phyloP scores from a whole-genome alignment of 1,140 invertebrate genomes.

The Leptinotarsa defecta region DNA sequence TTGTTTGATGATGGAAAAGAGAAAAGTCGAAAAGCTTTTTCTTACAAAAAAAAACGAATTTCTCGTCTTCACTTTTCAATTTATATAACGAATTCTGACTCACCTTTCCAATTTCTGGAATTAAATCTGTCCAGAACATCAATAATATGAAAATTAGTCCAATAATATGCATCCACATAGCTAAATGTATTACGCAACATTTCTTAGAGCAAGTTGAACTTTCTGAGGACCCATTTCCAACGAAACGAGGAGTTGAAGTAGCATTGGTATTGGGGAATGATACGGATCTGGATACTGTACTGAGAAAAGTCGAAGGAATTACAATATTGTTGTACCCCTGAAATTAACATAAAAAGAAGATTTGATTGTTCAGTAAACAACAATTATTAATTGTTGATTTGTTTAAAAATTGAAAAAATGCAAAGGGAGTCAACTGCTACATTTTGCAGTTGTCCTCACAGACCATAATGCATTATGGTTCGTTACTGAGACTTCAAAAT shows the following conservation, averaged over 20 bases:
- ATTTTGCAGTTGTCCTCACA: too few relatives aligned
- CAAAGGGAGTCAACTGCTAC: too few relatives aligned
- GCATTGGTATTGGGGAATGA: slow-evolving; percentile 31
- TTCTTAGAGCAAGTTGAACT: slow-evolving; percentile 28
- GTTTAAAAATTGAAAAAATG: too few relatives aligned
- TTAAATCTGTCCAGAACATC: slow-evolving; percentile 58
- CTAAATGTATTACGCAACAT: slow-evolving; percentile 48
- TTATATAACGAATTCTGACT: slow-evolving; percentile 24
- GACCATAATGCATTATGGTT: too few relatives aligned
- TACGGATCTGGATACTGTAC: slow-evolving; percentile 58
- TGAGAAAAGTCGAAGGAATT: slow-evolving; percentile 54
- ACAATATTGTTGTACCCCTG: slow-evolving; percentile 37
- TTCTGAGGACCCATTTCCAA: background rate
- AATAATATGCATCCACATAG: slow-evolving; percentile 60
- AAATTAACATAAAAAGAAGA: slow-evolving; percentile 1
- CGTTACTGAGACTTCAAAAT: too few relatives aligned
- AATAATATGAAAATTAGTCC: slow-evolving; percentile 55
- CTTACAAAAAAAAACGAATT: too few relatives aligned
- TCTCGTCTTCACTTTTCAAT: too few relatives aligned
- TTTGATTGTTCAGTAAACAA: too few relatives aligned
- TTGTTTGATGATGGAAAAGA: too few relatives aligned
- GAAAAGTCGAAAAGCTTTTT: too few relatives aligned
- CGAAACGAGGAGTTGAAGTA: background rate
- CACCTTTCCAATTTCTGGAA: slow-evolving; percentile 60
- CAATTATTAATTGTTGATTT: too few relatives aligned